These are phyloP conservation scores for Flexamia atlantica DNA, from an alignment of 2,888 invertebrate species.

Conservation along the genomic window DNA sequence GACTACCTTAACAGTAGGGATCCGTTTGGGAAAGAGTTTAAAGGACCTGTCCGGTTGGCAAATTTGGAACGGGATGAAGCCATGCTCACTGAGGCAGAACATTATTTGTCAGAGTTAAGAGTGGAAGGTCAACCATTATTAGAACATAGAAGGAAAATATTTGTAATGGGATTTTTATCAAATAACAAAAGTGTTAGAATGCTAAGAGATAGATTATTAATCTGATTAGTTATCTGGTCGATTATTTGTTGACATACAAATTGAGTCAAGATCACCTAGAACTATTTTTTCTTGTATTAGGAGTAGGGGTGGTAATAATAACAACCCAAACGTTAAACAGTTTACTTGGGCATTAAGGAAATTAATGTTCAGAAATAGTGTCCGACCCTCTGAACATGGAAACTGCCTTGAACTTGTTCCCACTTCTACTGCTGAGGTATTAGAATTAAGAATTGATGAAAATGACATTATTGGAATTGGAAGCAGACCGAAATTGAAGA, in stretches of 20 bases:
- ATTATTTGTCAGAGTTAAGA: constrained; percentile 5
- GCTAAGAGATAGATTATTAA: constrained; percentile 11
- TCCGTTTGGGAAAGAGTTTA: constrained; percentile 27
- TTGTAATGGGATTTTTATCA: constrained; percentile 36
- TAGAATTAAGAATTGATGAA: too few relatives aligned
- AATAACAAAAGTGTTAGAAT: constrained; percentile 4
- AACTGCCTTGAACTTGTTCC: background rate
- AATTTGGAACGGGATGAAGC: background rate
- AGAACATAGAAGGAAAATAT: constrained; percentile 27
- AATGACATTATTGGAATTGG: too few relatives aligned
- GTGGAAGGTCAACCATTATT: background rate
- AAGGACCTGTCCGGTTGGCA: background rate
- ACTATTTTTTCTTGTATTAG: background rate
- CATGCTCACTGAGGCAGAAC: background rate
- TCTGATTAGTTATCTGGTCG: background rate
- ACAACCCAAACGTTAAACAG: constrained; percentile 20
- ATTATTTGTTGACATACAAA: background rate
- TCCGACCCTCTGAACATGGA: background rate
- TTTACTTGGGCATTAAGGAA: background rate
- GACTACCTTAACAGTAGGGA: constrained; percentile 33
- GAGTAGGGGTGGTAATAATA: constrained; percentile 10
- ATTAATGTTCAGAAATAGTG: constrained; percentile 11
- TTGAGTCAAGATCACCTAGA: background rate
- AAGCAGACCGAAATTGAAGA: too few relatives aligned
- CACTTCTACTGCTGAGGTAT: too few relatives aligned